Percentiles rank a stretch among this genome's conserved stretches.
These are phyloP conservation scores for Cairina moschata DNA, from an alignment of 2,113 vertebrate species.

Conservation along the genomic window DNA sequence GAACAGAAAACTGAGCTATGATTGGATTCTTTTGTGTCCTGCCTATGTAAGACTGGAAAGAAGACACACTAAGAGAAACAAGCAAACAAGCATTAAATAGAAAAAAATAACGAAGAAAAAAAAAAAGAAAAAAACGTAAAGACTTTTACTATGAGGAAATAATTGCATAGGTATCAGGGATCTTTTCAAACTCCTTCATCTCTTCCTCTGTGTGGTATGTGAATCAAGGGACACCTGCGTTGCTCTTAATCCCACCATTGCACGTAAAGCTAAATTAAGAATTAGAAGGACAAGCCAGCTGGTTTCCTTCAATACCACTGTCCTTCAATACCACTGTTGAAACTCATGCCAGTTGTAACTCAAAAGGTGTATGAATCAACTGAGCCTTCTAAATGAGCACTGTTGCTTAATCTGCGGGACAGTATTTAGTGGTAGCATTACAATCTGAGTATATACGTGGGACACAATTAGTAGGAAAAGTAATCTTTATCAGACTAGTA, in stretches of 20 bases:
- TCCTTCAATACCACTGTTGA: not conserved
- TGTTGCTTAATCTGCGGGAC: not conserved
- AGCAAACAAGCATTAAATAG: no score
- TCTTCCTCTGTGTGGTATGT: not conserved
- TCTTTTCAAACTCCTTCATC: not conserved
- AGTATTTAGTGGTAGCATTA: not conserved
- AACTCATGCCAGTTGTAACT: not conserved
- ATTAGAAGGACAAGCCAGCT: not conserved
- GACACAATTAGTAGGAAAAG: not conserved
- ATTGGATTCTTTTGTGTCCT: not conserved
- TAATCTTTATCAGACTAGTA: not conserved
- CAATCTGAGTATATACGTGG: not conserved
- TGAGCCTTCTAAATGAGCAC: not conserved
- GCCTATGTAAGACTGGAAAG: not conserved
- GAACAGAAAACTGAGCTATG: not conserved
- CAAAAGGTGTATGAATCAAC: not conserved
- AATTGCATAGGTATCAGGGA: not conserved
- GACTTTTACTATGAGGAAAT: not conserved
- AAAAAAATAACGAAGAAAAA: not conserved
- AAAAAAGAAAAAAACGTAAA: not conserved
- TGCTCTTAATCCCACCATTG: not conserved
- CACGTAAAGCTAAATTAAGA: not conserved
- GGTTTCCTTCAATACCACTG: no score
- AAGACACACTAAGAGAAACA: not conserved
- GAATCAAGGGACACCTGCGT: not conserved